Evolutionary conservation across 2,113 vertebrate species (phyloP).

Genomic region (Syngnathus typhle): DNA sequence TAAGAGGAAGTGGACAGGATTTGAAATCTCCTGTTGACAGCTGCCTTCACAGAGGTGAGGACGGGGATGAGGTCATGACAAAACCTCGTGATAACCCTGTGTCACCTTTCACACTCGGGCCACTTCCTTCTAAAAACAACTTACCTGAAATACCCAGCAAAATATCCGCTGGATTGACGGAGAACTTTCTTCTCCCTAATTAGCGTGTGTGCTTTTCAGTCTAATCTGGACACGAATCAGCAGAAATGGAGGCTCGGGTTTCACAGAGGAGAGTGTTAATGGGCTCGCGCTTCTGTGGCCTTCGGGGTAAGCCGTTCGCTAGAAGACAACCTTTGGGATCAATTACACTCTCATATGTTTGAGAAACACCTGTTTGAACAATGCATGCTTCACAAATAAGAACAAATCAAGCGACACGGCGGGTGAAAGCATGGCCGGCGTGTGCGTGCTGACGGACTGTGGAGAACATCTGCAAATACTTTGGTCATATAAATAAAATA

Average conservation of each 20-base stretch:
- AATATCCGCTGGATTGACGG: conserved; percentile 24
- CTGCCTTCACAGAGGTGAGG: conserved; percentile 31
- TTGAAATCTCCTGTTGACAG: conserved; percentile 45
- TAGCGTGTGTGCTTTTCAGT: conserved; percentile 7
- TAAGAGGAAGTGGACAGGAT: conserved; percentile 8
- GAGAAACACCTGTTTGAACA: conserved; percentile 41
- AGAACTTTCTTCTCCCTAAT: conserved; percentile 25
- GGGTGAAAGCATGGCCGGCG: not conserved
- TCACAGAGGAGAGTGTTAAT: conserved; percentile 38
- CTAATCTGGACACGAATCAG: conserved; percentile 47
- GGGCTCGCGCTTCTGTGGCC: conserved; percentile 34
- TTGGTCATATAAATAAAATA: too few species aligned
- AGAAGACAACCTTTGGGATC: conserved; percentile 29
- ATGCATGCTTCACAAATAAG: conserved; percentile 3
- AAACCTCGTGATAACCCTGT: conserved; percentile 46
- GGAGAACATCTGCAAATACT: conserved; percentile 2
- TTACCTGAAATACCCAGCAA: conserved; percentile 23
- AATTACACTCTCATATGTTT: conserved; percentile 20
- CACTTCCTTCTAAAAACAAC: conserved; percentile 48
- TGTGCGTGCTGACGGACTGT: not conserved
- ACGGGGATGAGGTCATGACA: conserved; percentile 45
- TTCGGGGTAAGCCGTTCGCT: conserved; percentile 24
- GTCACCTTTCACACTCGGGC: conserved; percentile 52
- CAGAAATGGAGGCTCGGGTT: conserved; percentile 38
- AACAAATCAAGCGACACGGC: conserved; percentile 1